Evolutionary conservation across 2,888 invertebrate genomes (phyloP).

Genomic region (Metellina segmentata): DNA sequence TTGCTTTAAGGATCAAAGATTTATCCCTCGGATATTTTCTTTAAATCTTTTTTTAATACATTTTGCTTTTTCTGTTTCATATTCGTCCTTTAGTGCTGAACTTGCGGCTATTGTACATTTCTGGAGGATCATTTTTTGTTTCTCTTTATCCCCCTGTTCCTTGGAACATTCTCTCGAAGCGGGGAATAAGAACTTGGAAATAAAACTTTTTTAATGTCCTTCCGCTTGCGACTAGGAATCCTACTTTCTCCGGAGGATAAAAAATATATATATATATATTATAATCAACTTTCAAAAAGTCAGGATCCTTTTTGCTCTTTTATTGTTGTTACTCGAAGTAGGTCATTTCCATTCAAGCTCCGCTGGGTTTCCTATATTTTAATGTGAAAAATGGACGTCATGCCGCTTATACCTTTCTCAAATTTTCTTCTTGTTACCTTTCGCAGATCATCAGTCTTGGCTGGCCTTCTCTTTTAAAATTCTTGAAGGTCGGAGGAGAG

Average conservation of each 20-base stretch:
- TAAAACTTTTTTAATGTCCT: conserved; percentile 69
- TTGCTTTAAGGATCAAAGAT: conserved; percentile 67
- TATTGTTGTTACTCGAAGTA: conserved; percentile 42
- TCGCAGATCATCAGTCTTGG: conserved; percentile 45
- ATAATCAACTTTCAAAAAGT: conserved; percentile 51
- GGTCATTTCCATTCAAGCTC: conserved; percentile 47
- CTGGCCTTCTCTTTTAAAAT: background rate
- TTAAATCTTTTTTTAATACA: conserved; percentile 64
- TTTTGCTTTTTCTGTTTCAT: conserved; percentile 43
- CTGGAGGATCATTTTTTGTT: conserved; percentile 8
- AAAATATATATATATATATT: conserved; percentile 37
- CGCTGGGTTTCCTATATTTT: conserved; percentile 32
- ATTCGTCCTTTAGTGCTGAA: conserved; percentile 50
- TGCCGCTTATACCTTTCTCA: conserved; percentile 25
- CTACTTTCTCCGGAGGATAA: conserved; percentile 41
- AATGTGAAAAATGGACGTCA: conserved; percentile 54
- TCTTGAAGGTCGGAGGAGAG: conserved; percentile 23
- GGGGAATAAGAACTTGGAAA: conserved; percentile 41
- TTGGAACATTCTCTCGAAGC: background rate
- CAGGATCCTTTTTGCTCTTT: background rate
- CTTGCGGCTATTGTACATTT: conserved; percentile 26
- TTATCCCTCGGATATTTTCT: conserved; percentile 58
- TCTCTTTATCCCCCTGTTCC: background rate
- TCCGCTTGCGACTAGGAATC: conserved; percentile 2
- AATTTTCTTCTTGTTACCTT: conserved; percentile 45